phyloP scores from a whole-genome alignment of 1,140 invertebrate species.

The Leptestheria dahalacensis region DNA sequence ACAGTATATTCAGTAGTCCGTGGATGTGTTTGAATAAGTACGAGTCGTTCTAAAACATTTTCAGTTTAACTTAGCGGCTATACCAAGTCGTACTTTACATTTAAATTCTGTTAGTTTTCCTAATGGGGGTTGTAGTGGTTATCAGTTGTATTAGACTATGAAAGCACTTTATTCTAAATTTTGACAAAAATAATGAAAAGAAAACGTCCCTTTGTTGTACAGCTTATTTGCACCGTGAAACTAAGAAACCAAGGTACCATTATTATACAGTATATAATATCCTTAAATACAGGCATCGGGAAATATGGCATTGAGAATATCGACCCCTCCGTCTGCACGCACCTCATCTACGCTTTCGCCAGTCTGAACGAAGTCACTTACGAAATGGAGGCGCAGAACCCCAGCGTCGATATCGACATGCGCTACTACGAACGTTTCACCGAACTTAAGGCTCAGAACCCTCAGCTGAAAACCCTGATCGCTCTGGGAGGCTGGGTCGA shows the following conservation, averaged over 20 bases:
- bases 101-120: no score
- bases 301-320: conserved; percentile 57
- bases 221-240: no score
- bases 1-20: no score
- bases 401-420: conserved; percentile 37
- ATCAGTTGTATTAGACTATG: no score
- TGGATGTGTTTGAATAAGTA: no score
- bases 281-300: conserved; percentile 28
- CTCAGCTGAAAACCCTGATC: conserved; percentile 35
- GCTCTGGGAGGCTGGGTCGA: conserved; percentile 38
- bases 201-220: no score
- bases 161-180: no score
- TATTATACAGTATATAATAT: conserved; percentile 17
- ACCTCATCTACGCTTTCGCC: conserved; percentile 63
- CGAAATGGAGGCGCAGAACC: conserved; percentile 38
- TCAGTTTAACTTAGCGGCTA: no score
- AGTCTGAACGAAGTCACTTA: conserved; percentile 45
- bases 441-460: conserved; percentile 36
- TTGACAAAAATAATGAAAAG: conserved; percentile 20
- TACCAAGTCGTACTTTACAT: no score
- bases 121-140: no score
- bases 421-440: conserved; percentile 36
- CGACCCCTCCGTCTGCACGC: conserved; percentile 55
- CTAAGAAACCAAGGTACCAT: no score
- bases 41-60: no score